These are phyloP conservation scores for Drosophila affinis DNA, from an alignment of 2,888 invertebrate genomes.

Conservation along the genomic window DNA sequence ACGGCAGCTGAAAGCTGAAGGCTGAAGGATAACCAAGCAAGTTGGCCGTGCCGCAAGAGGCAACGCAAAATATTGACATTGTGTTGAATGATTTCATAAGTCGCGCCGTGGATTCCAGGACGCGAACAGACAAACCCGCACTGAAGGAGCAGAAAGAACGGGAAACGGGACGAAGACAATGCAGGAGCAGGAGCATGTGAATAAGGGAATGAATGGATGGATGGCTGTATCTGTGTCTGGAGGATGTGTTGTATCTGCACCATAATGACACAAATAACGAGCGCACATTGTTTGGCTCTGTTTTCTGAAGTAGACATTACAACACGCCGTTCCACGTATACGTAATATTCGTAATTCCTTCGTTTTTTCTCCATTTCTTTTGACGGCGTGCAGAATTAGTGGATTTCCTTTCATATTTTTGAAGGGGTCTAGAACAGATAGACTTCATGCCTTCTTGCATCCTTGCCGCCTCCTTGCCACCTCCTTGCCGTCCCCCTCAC, in stretches of 20 bases:
- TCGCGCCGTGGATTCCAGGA: constrained; percentile 43
- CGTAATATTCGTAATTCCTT: constrained; percentile 61
- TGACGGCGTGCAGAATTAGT: constrained; percentile 66
- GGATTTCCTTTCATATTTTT: constrained; percentile 68
- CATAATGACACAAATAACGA: constrained; percentile 80
- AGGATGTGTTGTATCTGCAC: constrained; percentile 58
- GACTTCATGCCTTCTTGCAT: constrained; percentile 1
- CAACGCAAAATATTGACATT: constrained; percentile 77
- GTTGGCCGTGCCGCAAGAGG: constrained; percentile 25
- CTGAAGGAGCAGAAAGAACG: constrained; percentile 10
- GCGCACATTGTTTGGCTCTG: constrained; percentile 70
- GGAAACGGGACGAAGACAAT: constrained; percentile 43
- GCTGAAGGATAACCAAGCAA: constrained; percentile 28
- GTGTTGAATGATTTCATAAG: constrained; percentile 73
- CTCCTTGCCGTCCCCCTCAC: constrained; percentile 25
- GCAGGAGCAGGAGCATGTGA: constrained; percentile 63
- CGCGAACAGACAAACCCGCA: constrained; percentile 25
- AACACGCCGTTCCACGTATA: constrained; percentile 68
- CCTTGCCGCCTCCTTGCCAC: background rate
- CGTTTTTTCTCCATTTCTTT: constrained; percentile 21
- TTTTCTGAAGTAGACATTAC: constrained; percentile 64
- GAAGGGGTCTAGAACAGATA: constrained; percentile 47
- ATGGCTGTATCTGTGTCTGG: constrained; percentile 29
- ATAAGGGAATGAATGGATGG: constrained; percentile 39
- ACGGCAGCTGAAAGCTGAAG: constrained; percentile 25